Evolutionary conservation across 2,113 vertebrate genomes (phyloP), one percentile per base, ranked within the genome.

Genomic region (Microcebus griseorufus): DNA sequence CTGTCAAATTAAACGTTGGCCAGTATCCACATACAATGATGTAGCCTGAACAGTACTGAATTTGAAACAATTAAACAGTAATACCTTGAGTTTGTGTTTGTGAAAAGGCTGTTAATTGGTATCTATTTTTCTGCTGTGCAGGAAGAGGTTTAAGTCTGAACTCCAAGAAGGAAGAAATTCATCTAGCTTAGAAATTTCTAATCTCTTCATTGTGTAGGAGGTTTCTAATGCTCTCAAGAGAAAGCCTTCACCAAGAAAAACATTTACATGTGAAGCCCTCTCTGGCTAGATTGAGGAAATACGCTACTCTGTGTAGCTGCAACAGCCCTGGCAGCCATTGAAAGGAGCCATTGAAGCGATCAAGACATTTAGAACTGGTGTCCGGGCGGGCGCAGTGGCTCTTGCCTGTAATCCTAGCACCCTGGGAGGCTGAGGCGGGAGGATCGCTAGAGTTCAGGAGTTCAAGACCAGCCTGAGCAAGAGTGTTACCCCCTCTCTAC

Each of bases 1-100:
- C 84, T 85, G 86, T 96, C 87, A 93, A n/a, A 82, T n/a, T 72
- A 70, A 96, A 96, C 32, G 6, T 58, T 94, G 95, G 64, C 65
- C 78, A 81, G 39, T 27, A 34, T 73, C 53, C 86, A 82, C 23
- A n/a, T 62, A 45, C 39, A 93, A 8, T 9, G 55, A 9, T 34
- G 11, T 32, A 42, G 29, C 45, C 64, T 62, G 83, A 93, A 65
- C 3, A 27, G 65, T 69, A 69, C 2, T 86, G 23, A 87, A 87
- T 90, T 76, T 76, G 81, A 84, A 80, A 45, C 62, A 90, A 39
- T 92, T 87, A 80, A 95, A 69, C 5, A 82, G 18, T 86, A 85
- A 64, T 73, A 75, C 51, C 73, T 94, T 70, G 75, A 90, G 7
- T 73, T 58, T 53, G 3, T 81, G 60, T 60, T 73, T 90, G 67